phyloP scores from a whole-genome alignment of 1,140 invertebrate genomes.

The Contarinia nasturtii region DNA sequence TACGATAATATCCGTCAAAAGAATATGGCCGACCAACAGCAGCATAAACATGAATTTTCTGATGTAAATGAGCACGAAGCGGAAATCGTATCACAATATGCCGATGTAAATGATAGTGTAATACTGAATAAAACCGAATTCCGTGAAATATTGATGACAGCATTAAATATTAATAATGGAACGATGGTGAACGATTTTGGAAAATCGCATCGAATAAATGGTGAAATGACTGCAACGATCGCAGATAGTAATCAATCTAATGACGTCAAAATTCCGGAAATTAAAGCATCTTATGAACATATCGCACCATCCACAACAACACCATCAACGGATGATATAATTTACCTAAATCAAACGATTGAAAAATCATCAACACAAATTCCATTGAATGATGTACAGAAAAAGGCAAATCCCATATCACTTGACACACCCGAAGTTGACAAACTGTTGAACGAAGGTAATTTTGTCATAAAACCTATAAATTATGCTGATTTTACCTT shows the following conservation, averaged over 20 bases:
- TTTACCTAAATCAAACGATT: too few relatives aligned
- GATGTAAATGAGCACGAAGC: background rate
- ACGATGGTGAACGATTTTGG: background rate
- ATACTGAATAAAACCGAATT: background rate
- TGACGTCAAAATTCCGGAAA: background rate
- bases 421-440: conserved; percentile 25
- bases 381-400: background rate
- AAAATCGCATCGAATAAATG: too few relatives aligned
- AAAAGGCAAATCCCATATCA: conserved; percentile 15
- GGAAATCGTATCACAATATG: background rate
- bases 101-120: background rate
- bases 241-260: background rate
- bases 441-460: conserved; percentile 26
- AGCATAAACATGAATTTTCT: too few relatives aligned
- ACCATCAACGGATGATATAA: too few relatives aligned
- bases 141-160: background rate
- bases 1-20: too few relatives aligned
- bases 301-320: background rate
- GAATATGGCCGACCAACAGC: too few relatives aligned
- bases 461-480: conserved; percentile 4
- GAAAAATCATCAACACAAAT: background rate
- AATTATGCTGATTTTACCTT: background rate
- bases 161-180: background rate
- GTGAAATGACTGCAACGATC: too few relatives aligned
- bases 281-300: background rate